Conservation (phyloP, 1,140 invertebrate species). For the Pinna nobilis region DNA sequence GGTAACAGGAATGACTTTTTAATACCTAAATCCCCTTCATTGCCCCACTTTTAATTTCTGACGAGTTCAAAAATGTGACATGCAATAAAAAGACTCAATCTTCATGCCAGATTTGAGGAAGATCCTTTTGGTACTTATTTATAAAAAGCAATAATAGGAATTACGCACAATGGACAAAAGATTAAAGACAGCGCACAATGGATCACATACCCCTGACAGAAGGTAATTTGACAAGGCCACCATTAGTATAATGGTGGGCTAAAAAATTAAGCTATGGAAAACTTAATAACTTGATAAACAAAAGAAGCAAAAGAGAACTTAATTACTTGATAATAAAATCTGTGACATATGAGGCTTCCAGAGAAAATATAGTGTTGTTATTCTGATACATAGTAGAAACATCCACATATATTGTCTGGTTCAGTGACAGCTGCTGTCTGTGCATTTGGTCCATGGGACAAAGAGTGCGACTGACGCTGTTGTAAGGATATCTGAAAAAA, state of each 20-base stretch:
- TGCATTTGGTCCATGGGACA: constrained; percentile 79
- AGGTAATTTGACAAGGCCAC: too few relatives aligned
- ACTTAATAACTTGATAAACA: too few relatives aligned
- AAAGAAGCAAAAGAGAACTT: too few relatives aligned
- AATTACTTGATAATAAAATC: constrained; percentile 79
- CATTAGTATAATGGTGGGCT: too few relatives aligned
- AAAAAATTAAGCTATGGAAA: neutral
- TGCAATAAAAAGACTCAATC: neutral
- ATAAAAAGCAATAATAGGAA: neutral
- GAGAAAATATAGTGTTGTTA: constrained; percentile 75
- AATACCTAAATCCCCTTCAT: too few relatives aligned
- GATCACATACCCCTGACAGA: neutral
- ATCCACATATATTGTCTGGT: constrained; percentile 78
- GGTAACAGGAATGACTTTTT: too few relatives aligned
- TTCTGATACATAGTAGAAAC: constrained; percentile 78
- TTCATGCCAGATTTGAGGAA: neutral
- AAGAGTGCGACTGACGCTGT: constrained; percentile 79
- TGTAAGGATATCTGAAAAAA: constrained; percentile 75
- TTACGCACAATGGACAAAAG: neutral
- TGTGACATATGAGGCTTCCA: constrained; percentile 77
- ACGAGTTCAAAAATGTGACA: too few relatives aligned
- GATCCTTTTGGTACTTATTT: neutral
- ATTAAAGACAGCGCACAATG: too few relatives aligned
- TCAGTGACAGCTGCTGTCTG: constrained; percentile 50
- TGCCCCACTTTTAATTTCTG: too few relatives aligned